phyloP scores from a whole-genome alignment of 2,113 vertebrate genomes.

The Etheostoma spectabile region DNA sequence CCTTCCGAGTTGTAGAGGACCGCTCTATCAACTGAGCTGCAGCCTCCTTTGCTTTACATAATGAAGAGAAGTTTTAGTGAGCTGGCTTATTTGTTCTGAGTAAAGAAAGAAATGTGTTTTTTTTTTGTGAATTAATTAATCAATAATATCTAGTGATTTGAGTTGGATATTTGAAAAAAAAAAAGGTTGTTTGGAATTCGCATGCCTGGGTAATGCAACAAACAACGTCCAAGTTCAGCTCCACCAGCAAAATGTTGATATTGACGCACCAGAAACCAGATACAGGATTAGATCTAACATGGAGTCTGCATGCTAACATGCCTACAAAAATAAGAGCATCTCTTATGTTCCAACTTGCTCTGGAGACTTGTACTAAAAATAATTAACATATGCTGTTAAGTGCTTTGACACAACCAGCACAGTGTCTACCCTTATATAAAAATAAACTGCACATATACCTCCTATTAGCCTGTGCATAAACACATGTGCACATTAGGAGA shows the following conservation, averaged over 20 bases:
- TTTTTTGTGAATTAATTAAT: no score
- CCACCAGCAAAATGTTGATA: not conserved
- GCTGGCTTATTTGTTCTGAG: not conserved
- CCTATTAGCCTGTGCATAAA: slow-evolving; percentile 48
- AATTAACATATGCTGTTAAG: slow-evolving; percentile 29
- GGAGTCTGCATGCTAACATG: not conserved
- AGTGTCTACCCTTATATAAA: slow-evolving; percentile 13
- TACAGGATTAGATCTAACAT: not conserved
- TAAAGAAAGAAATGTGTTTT: not conserved
- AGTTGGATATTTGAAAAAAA: not conserved
- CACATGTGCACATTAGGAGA: slow-evolving; percentile 57
- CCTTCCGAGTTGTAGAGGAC: no score
- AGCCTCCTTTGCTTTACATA: no score
- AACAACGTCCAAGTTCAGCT: not conserved
- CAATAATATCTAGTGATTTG: not conserved
- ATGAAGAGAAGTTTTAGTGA: not conserved
- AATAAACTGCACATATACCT: slow-evolving; percentile 34
- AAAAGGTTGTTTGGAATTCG: not conserved
- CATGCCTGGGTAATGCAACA: not conserved
- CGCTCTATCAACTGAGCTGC: no score
- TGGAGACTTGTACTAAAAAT: not conserved
- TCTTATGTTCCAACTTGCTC: not conserved
- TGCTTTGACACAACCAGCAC: slow-evolving; percentile 42
- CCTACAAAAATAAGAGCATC: slow-evolving; percentile 1
- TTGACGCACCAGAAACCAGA: not conserved